Evolutionary conservation across 2,888 invertebrate genomes (phyloP), one percentile per base, ranked within the genome.

Genomic region (Apodemia duryi): DNA sequence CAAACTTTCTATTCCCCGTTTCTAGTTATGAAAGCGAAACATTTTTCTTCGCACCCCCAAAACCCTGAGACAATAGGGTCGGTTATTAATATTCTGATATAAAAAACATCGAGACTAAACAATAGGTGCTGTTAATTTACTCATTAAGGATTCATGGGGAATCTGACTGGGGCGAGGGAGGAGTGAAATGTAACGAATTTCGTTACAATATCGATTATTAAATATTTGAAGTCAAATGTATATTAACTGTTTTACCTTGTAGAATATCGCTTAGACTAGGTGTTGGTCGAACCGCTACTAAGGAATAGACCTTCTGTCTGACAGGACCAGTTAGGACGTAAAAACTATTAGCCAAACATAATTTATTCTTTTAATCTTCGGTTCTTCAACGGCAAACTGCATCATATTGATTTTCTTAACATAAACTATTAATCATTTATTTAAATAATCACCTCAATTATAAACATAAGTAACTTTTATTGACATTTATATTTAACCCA

Each of bases 91-190:
- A 90, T 90, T 90, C 84, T 78, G 77, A 84, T 84, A 82, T 81
- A 85, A 91, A 90, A 91, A 90, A 88, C 84, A 84, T 77, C 77
- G 80, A 73, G 74, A 77, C 82, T 80, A 85, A 85, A 91, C 91
- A 91, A 91, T 91, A 88, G 91, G 85, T 89, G 86, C 83, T 88
- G 88, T 91, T 91, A 91, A 91, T 91, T 90, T 85, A 81, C 85
- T 91, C 89, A 88, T 90, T 91, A 90, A 79, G 81, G 76, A 91
- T 91, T 89, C 90, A 87, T 85, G 83, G 91, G 88, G 88, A 77
- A 85, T 78, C 73, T 70, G 65, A 69, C 68, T 74, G 61, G 57
- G 68, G 73, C 68, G 65, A 63, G 70, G 67, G 67, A 69, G 75
- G 73, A 75, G 75, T 69, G 51, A 65, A 72, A 73, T 69, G 70